phyloP scores from a whole-genome alignment of 2,888 invertebrate genomes.

The Clanis bilineata region DNA sequence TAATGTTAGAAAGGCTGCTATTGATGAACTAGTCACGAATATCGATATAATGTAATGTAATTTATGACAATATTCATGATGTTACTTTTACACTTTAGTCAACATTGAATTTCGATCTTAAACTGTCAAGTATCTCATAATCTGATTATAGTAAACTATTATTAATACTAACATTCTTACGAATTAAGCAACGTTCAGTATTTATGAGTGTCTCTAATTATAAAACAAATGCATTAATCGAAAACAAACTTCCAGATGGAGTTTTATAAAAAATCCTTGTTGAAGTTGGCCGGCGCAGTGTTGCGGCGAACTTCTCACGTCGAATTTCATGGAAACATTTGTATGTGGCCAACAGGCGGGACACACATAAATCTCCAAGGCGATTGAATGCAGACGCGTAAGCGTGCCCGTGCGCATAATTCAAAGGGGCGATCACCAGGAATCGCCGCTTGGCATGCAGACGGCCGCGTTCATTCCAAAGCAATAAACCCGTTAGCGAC shows the following conservation, averaged over 20 bases:
- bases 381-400: constrained; percentile 73
- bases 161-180: too few relatives aligned
- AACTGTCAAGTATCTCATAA: background rate
- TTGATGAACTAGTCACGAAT: background rate
- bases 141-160: too few relatives aligned
- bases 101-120: background rate
- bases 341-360: constrained; percentile 57
- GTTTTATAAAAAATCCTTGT: background rate
- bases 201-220: too few relatives aligned
- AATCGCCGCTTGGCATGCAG: constrained; percentile 77
- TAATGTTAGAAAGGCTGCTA: background rate
- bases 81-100: background rate
- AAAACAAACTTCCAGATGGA: background rate
- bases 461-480: constrained; percentile 69
- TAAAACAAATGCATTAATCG: background rate
- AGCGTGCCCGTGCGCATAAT: constrained; percentile 76
- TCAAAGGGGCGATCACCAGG: constrained; percentile 79
- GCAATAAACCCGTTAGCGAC: constrained; percentile 76
- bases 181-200: too few relatives aligned
- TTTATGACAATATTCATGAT: background rate
- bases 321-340: constrained; percentile 66
- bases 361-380: constrained; percentile 69
- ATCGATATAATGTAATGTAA: background rate
- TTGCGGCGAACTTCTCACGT: constrained; percentile 46
- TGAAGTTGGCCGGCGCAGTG: background rate